Conservation (phyloP, 2,113 vertebrate genomes). For the Gambusia affinis region DNA sequence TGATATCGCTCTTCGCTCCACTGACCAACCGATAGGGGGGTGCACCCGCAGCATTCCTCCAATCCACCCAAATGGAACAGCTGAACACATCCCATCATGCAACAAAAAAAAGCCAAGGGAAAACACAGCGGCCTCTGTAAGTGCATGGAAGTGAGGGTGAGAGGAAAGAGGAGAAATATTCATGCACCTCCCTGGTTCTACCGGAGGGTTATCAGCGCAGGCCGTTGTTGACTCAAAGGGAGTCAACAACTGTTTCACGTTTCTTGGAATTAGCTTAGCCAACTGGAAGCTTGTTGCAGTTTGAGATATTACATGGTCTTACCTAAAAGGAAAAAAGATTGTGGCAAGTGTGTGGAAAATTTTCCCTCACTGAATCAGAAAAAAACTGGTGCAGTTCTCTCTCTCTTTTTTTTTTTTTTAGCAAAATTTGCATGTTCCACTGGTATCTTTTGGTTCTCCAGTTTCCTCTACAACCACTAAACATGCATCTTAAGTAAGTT, state of each 20-base stretch:
- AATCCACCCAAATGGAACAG: conserved; percentile 84
- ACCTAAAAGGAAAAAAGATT: too few species aligned
- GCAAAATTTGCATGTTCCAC: too few species aligned
- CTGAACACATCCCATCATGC: conserved; percentile 78
- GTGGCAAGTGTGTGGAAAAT: too few species aligned
- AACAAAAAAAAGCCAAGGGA: conserved; percentile 62
- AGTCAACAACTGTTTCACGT: conserved; percentile 74
- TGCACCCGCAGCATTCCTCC: conserved; percentile 86
- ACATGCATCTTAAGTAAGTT: too few species aligned
- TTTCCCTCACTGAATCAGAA: too few species aligned
- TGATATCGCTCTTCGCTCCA: conserved; percentile 86
- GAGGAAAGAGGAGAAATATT: conserved; percentile 42
- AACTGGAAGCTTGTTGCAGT: too few species aligned
- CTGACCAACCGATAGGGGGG: conserved; percentile 79
- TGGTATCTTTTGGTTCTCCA: too few species aligned
- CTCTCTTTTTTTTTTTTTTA: too few species aligned
- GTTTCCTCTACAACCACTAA: too few species aligned
- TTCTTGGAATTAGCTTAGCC: too few species aligned
- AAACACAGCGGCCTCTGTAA: conserved; percentile 69
- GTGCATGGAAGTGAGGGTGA: conserved; percentile 13
- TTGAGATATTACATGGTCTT: too few species aligned
- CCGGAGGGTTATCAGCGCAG: conserved; percentile 60
- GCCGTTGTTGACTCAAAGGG: conserved; percentile 77
- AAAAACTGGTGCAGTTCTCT: too few species aligned
- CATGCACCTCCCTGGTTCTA: conserved; percentile 38